Base-by-base conservation (phyloP, 2,113 vertebrate genomes). In the Synchiropus splendidus region DNA sequence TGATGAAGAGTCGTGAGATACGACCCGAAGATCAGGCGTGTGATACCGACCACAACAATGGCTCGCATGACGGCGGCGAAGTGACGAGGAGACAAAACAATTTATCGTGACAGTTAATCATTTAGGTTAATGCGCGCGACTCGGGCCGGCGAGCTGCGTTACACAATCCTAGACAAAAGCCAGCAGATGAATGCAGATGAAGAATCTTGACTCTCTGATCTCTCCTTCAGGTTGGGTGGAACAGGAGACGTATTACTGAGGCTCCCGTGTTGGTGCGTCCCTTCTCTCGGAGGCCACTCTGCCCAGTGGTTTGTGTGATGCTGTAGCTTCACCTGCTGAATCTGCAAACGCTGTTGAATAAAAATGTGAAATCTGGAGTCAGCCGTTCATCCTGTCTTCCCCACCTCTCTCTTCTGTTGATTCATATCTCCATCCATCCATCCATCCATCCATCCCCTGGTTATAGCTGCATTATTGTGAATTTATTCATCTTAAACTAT, bases 201-300 rank as follows among this genome's bases (percentile, higher is more conserved):
- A 65, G 48, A 53, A n/a, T 15, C 58, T 38, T 58, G 2, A 49
- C 18, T 58, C 33, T 64, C 12, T 67, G 42, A 72, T 18, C 44
- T 73, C 48, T 79, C 66, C 72, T 77, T 16, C 72, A 91, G 89
- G 89, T 58, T 91, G 89, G 89, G 72, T 91, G 73, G 88, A 89
- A 63, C 74, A 2, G 53, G 88, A 91, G 72, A 88, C 89, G 0
- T 90, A 90, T 81, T 90, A 91, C 82, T 91, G 82, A 81, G 57
- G 41, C 50, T 67, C 40, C 58, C 6, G n/a, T 14, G 34, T 11
- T 31, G 34, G 13, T 37, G 42, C 2, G 13, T 27, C 21, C 8
- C 21, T 36, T 58, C 21, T 64, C 59, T 71, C 55, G 52, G 39
- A 35, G 64, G 51, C 70, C 66, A 54, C 66, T 67, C 54, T 67